Base-by-base conservation (phyloP, 2,113 vertebrate species). In the Callospermophilus lateralis region DNA sequence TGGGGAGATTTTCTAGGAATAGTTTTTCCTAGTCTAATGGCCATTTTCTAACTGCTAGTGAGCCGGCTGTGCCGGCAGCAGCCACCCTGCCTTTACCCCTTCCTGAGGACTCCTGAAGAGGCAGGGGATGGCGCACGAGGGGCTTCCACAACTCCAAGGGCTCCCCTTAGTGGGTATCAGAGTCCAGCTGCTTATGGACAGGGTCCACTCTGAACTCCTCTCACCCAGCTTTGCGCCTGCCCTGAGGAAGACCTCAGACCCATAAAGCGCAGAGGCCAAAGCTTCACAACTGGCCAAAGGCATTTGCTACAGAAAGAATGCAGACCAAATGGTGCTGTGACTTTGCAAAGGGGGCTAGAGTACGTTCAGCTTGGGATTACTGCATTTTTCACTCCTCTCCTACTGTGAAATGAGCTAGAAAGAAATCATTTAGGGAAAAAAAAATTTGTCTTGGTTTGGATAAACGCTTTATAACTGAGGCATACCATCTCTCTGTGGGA, bases 1-100 rank as follows among this genome's bases (percentile, higher is more conserved):
- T 9, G 26, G 70, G 67, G 61, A 87, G 63, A 79, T 89, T 93
- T 96, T 97, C 95, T 83, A 94, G 95, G 83, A 96, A 93, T 26
- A 39, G 17, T 3, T 63, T 45, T 51, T 70, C 58, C 84, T 84
- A 8, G 20, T 94, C 68, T 88, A 58, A 93, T 84, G 83, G 83
- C 51, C 51, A 84, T 58, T 34, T 83, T 55, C 42, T 67, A 76
- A 65, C 61, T 76, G 42, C 80, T 53, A 16, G 45, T 8, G 48
- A 15, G 53, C 61, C 16, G 70, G 53, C 24, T 63, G 24, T 20
- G 20, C 13, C 1, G 16, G 55, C 19, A 53, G 77, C 81, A 88
- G 80, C 34, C 39, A 11, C 22, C 15, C 61, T 61, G 32, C 28
- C 45, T 67, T 94, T 22, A 89, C 24, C 48, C 13, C 20, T 4